Evolutionary conservation across 2,888 invertebrate species (phyloP), one percentile per base, ranked within the genome.

Genomic region (Pollenia griseotomentosa): DNA sequence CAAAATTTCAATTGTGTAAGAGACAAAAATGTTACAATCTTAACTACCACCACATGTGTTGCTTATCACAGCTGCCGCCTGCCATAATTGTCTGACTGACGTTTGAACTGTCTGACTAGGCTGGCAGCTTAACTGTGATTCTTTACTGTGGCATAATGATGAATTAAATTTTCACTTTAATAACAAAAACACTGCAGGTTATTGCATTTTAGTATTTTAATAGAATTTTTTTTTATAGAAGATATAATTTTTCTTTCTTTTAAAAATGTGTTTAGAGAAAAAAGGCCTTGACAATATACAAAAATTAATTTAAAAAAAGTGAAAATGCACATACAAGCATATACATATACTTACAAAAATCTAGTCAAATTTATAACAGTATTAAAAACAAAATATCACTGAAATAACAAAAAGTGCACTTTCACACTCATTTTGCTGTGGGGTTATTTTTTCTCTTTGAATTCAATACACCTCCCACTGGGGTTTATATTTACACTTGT

Each of bases 151-250:
- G 75, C 77, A 71, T 33, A 66, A 77, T 77, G 53, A 81, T 81
- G 80, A 71, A 86, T 79, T 77, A 42, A 81, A 78, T 78, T 83
- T 81, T 78, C 81, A 77, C 73, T 86, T 81, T 46, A 75, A 65
- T 46, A 63, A 68, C 44, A 51, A 75, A 19, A 75, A 57, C 86
- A 75, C 84, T 82, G 87, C 87, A 87, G 84, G 84, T 82, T 84
- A 82, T 78, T 78, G 61, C 84, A 87, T 78, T 83, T 77, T 66
- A 80, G 33, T 42, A 10, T 77, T 83, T 78, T 73, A 57, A 84
- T 84, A 66, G 78, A 55, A 42, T 40, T 63, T 75, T 55, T 46
- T 78, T 70, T 73, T 66, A 79, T 73, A 33, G 51, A 51, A 33
- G 40, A 65, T 46, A 63, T 46, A n/a, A 68, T 33, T 55, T 63